phyloP scores from a whole-genome alignment of 2,888 invertebrate genomes.

The Gasteruption jaculator region DNA sequence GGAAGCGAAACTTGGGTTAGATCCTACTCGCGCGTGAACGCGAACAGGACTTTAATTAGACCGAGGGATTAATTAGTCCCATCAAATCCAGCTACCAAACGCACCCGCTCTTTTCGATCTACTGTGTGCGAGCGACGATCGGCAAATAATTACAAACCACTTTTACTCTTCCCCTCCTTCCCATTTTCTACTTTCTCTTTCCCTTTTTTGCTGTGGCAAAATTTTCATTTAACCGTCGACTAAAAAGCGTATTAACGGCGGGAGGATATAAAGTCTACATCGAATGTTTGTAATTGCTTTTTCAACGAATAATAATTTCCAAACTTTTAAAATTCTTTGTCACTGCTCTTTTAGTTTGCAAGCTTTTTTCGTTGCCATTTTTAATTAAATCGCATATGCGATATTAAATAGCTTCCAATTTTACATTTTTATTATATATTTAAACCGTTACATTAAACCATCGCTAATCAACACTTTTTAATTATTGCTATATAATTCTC shows the following conservation, averaged over 20 bases:
- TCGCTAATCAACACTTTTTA: too few species aligned
- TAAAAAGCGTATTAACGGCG: too few species aligned
- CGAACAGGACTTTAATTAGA: conserved; percentile 40
- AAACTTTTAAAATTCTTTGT: too few species aligned
- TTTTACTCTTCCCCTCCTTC: conserved; percentile 19
- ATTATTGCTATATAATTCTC: too few species aligned
- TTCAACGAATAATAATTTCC: too few species aligned
- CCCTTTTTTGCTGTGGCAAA: conserved; percentile 26
- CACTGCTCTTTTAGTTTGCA: too few species aligned
- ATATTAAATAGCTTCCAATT: too few species aligned
- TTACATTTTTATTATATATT: too few species aligned
- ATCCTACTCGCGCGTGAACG: conserved; percentile 19
- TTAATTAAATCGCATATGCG: too few species aligned
- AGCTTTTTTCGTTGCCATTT: too few species aligned
- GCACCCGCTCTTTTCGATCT: conserved; percentile 12
- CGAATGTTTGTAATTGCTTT: too few species aligned
- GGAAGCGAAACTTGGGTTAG: conserved; percentile 33
- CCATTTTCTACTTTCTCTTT: conserved; percentile 9
- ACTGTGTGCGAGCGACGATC: conserved; percentile 18
- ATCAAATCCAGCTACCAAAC: conserved; percentile 34
- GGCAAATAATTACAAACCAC: conserved; percentile 26
- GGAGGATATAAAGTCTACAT: background rate
- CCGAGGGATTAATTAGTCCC: conserved; percentile 42
- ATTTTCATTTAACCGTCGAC: conserved; percentile 36
- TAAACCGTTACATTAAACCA: too few species aligned